Evolutionary conservation across 1,140 invertebrate genomes (phyloP), one percentile per base, ranked within the genome.

Genomic region (Diorhabda sublineata): DNA sequence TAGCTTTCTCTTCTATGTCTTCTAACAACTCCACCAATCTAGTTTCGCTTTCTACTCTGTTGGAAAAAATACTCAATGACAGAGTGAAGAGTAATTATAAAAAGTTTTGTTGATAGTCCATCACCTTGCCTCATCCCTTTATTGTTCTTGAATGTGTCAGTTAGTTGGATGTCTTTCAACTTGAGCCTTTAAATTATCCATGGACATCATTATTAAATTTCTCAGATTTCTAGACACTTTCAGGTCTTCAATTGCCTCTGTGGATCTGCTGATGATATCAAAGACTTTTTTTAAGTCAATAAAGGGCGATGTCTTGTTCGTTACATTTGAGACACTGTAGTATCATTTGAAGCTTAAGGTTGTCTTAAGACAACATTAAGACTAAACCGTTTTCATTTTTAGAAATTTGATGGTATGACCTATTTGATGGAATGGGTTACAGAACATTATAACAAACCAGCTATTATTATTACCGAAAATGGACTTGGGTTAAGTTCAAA

Each of bases 401-500:
- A 7, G n/a, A 7, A 56, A 6, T 56, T 56, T 7, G 6, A 56
- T 56, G 66, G 66, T 7, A 67, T 67, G 58, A 61, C 42, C n/a
- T 2, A n/a, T 8, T n/a, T 85, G 43, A 76, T 92, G 11, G 86
- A 86, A 60, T 89, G 87, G 84, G 83, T 92, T 4, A 81, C 82
- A 58, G 75, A 81, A 0, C 79, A 83, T 5, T 92, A 90, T 74
- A 79, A 84, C 58, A 87, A 90, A 76, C 83, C 86, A 0, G 69
- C 69, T 45, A 71, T 77, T 26, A 69, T 73, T 5, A 71, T 77
- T 9, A 77, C 74, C 8, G 76, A 76, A 68, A 77, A 77, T 64
- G 77, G 76, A 9, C 69, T 74, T 45, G 69, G 71, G 8, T 75
- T 77, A 68, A 62, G 42, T 26, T 71, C 67, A 4, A 67, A 66